Evolutionary conservation across 2,797 vertebrate species (phyloP), one percentile per base, ranked within the genome.

Genomic region (Limnodromus scolopaceus): DNA sequence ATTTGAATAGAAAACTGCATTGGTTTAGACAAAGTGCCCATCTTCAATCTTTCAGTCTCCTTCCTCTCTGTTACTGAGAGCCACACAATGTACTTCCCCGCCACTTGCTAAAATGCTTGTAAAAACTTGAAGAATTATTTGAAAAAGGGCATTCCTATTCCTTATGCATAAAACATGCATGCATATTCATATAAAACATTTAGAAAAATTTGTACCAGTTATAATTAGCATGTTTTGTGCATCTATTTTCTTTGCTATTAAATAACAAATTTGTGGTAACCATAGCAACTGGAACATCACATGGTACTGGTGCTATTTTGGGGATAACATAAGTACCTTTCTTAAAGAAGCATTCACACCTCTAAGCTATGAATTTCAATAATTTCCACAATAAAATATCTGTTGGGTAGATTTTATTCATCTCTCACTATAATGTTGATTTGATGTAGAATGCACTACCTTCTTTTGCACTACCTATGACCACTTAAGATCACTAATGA

Each of bases 241-340:
- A 98, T 98, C 98, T 98, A 98, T 98, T 98, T 98, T 98, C 98
- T 98, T 98, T 98, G 98, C 98, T 98, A 98, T 98, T 98, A 98
- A 98, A 98, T 98, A 98, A 98, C 98, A 98, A 98, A 98, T 98
- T 98, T 98, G 98, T 98, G 96, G 98, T 98, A 98, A 98, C 98
- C 98, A 98, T 98, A 97, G 98, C 97, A 98, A 98, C 98, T 95
- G 95, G 95, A 98, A 96, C 94, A 98, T 98, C 98, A 98, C 98
- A 97, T 98, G 97, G 97, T 96, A 96, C 88, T 97, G 94, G 92
- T 98, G 97, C 98, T 98, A 98, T 98, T 98, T 98, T 98, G 97
- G 91, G 97, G 97, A 97, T 98, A 97, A 97, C 97, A 96, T 96
- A 98, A 98, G 97, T 98, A 98, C 97, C 97, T 98, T 98, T 97